Base-by-base conservation (phyloP, 2,888 invertebrate species). In the Deilephila elpenor region DNA sequence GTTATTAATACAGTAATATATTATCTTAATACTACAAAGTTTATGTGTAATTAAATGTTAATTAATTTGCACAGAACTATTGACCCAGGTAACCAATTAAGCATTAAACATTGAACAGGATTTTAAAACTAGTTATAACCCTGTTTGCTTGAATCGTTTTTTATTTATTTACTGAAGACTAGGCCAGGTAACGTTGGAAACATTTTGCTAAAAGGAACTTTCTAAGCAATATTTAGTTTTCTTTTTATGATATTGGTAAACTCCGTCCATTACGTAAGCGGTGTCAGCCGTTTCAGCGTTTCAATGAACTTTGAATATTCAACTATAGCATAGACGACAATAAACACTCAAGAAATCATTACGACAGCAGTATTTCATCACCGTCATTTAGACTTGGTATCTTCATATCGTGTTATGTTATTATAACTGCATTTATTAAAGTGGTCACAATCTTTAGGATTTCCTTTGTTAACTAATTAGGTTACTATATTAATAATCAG, bases 291-390 rank as follows among this genome's bases (percentile, higher is more conserved):
- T 51, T 67, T 25, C 67, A 44, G 44, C 17, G 67, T 67, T 67
- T 67, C 61, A 67, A 64, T 64, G 67, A 67, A 51, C 51, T 51
- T 67, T 51, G 67, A 17, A 67, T 67, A 51, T 17, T 11, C 20
- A 67, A 25, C 67, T 67, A 67, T 51, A 51, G 62, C 32, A 61
- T 29, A 61, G 14, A 62, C 19, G 62, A 37, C 62, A 62, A n/a
- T 34, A 62, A 37, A 51, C 44, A 67, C 5, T 59, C 14, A 67
- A 67, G 44, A 34, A 34, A 73, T 51, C 73, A 71, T 64, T 73
- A 77, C 75, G 78, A 80, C 77, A 79, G 84, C 81, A 81, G 85
- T 78, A 81, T 67, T 25, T 51, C 44, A 51, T 67, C 67, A 67
- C 17, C 25, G 20, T n/a, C 17, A n/a, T 56, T n/a, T 20, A 5